phyloP scores from a whole-genome alignment of 2,888 invertebrate species.

The Gortyna flavago region DNA sequence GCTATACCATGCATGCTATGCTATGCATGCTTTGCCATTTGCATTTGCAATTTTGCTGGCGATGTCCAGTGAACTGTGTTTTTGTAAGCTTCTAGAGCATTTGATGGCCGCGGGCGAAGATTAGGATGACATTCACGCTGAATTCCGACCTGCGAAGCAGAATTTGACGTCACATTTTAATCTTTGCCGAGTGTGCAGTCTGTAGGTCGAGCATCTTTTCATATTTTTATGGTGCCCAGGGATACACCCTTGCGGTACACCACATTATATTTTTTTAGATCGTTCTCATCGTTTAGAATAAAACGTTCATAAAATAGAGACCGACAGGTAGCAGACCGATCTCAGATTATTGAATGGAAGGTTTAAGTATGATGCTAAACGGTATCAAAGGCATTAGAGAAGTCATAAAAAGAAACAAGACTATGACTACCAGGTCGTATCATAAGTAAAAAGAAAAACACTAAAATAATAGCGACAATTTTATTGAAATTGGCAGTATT shows the following conservation, averaged over 20 bases:
- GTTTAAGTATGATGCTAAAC: not conserved
- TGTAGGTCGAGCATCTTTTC: not conserved
- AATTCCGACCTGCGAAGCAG: not conserved
- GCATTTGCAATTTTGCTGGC: not conserved
- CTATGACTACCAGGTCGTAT: not conserved
- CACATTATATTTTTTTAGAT: not conserved
- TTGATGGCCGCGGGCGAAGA: not conserved
- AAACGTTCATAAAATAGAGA: not conserved
- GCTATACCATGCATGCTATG: too few relatives aligned
- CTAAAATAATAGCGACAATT: constrained; percentile 40
- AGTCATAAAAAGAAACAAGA: not conserved
- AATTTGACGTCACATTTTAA: not conserved
- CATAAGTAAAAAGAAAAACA: not conserved
- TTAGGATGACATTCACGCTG: not conserved
- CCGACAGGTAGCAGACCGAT: too few relatives aligned
- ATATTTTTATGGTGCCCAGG: not conserved
- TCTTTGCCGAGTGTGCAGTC: not conserved
- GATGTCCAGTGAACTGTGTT: not conserved
- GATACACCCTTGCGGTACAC: not conserved
- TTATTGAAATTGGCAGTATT: constrained; percentile 65
- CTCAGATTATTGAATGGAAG: not conserved
- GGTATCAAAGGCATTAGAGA: not conserved
- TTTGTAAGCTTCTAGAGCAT: not conserved
- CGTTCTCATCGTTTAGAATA: not conserved
- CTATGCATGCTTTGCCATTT: too few relatives aligned